Conservation (phyloP, 2,888 invertebrate species). For the Epinotia demarniana region DNA sequence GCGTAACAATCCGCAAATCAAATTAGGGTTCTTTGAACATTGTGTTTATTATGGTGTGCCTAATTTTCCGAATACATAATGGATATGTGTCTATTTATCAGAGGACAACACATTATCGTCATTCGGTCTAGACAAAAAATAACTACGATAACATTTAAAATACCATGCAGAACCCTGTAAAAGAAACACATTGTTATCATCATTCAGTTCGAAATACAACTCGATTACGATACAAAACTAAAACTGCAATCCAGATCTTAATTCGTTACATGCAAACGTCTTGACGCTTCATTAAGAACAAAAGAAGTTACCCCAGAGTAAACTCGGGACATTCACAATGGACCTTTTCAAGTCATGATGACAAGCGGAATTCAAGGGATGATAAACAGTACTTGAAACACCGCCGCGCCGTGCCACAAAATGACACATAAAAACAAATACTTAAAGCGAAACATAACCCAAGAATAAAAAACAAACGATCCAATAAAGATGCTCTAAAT, state of each 20-base stretch:
- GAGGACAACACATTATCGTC: too few relatives aligned
- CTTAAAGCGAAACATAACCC: slow-evolving; percentile 37
- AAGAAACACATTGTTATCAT: background rate
- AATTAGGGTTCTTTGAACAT: too few relatives aligned
- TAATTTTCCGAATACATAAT: too few relatives aligned
- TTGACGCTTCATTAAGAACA: slow-evolving; percentile 41
- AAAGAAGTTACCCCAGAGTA: slow-evolving; percentile 33
- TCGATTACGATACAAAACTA: slow-evolving; percentile 8
- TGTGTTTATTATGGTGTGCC: too few relatives aligned
- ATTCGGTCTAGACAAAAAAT: too few relatives aligned
- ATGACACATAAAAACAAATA: slow-evolving; percentile 33
- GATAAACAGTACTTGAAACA: slow-evolving; percentile 35
- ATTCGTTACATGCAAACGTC: too few relatives aligned
- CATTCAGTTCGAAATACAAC: slow-evolving; percentile 6
- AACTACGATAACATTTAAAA: background rate
- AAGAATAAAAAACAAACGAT: slow-evolving; percentile 32
- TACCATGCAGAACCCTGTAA: slow-evolving; percentile 19
- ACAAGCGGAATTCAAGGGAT: slow-evolving; percentile 38
- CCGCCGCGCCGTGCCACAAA: slow-evolving; percentile 8
- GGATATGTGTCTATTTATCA: too few relatives aligned
- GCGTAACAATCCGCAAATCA: too few relatives aligned
- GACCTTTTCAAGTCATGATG: slow-evolving; percentile 41
- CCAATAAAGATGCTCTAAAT: slow-evolving; percentile 38
- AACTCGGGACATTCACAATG: slow-evolving; percentile 28
- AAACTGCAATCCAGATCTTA: slow-evolving; percentile 22